Evolutionary conservation across 2,888 invertebrate genomes (phyloP).

Genomic region (Plusia festucae): DNA sequence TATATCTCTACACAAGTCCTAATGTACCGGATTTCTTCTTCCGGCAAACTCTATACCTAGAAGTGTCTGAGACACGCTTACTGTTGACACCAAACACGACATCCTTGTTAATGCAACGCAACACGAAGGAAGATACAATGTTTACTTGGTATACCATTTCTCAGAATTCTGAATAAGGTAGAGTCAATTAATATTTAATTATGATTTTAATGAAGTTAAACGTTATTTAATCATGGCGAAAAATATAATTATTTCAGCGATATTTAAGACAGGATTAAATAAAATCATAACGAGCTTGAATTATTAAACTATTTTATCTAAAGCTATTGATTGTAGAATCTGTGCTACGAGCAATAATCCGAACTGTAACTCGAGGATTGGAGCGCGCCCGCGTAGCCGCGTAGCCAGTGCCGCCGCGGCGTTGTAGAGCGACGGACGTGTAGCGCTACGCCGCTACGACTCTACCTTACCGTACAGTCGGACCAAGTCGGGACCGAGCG

Average conservation of each 20-base stretch:
- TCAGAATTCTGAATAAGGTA: background rate
- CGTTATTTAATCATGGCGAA: background rate
- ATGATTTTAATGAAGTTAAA: background rate
- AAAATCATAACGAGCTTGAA: slow-evolving; percentile 26
- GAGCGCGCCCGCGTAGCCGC: slow-evolving; percentile 81
- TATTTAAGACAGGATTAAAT: slow-evolving; percentile 7
- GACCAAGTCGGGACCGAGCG: slow-evolving; percentile 46
- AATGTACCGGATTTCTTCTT: slow-evolving; percentile 1
- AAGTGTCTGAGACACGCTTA: background rate
- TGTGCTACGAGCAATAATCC: slow-evolving; percentile 83
- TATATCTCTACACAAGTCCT: background rate
- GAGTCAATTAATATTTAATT: background rate
- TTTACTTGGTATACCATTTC: background rate
- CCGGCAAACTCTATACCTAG: background rate
- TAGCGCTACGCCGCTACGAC: slow-evolving; percentile 61
- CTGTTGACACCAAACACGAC: slow-evolving; percentile 4
- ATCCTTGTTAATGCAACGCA: background rate
- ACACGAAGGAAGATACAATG: slow-evolving; percentile 1
- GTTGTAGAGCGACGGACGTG: slow-evolving; percentile 78
- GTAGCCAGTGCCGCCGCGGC: slow-evolving; percentile 84
- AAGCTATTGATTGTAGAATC: slow-evolving; percentile 85
- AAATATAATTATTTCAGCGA: background rate
- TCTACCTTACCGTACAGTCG: slow-evolving; percentile 51
- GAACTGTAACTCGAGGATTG: slow-evolving; percentile 78
- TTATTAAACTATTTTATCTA: slow-evolving; percentile 60